Percentiles rank a stretch among this genome's conserved stretches.
phyloP scores from a whole-genome alignment of 2,797 vertebrate species.

The Mionectes olivaceus region DNA sequence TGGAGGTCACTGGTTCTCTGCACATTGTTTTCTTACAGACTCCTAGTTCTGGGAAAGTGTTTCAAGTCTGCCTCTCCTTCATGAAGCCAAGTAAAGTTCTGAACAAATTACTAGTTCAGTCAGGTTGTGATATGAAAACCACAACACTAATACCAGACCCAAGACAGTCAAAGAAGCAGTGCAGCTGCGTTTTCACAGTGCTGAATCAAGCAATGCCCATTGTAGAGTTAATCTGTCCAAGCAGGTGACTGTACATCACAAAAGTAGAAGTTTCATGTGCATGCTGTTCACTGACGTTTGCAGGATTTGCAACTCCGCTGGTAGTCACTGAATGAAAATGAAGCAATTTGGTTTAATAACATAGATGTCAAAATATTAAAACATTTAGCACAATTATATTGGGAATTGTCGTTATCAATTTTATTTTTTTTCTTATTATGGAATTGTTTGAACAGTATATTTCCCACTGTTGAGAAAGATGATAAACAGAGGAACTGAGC shows the following conservation, averaged over 20 bases:
- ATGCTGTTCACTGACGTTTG: neutral
- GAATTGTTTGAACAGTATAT: neutral
- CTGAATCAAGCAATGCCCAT: neutral
- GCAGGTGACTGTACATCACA: neutral
- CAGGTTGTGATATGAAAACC: neutral
- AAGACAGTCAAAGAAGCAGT: neutral
- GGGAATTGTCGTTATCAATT: neutral
- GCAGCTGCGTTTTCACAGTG: neutral
- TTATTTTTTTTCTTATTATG: conserved; percentile 24
- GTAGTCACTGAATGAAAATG: neutral
- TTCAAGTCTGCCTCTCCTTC: neutral
- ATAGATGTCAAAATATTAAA: conserved; percentile 7
- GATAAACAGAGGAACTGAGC: neutral
- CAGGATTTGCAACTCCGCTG: neutral
- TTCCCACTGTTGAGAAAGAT: neutral
- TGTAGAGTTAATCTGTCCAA: neutral
- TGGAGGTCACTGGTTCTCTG: neutral
- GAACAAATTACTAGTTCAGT: neutral
- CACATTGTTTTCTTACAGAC: neutral
- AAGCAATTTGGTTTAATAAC: conserved; percentile 12
- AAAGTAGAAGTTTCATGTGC: neutral
- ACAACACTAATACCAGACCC: neutral
- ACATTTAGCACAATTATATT: neutral
- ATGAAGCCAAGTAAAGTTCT: neutral
- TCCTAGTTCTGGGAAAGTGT: neutral